These are phyloP conservation scores for Campoletis sonorensis DNA, from an alignment of 1,140 invertebrate genomes.

Conservation along the genomic window DNA sequence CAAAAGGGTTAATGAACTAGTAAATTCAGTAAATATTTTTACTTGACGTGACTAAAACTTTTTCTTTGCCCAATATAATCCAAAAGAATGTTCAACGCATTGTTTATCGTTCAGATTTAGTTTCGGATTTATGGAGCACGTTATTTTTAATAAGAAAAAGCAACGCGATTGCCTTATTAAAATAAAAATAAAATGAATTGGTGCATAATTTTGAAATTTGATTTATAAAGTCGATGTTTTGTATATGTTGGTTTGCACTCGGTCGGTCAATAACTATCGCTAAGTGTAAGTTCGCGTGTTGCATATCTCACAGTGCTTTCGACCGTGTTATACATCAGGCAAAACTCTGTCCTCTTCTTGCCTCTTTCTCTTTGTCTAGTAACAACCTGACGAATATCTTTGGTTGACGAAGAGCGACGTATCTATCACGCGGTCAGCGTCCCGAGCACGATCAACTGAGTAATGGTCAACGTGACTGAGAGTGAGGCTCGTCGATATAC, in stretches of 20 bases:
- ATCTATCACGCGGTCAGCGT: conserved; percentile 35
- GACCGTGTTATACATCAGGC: neutral
- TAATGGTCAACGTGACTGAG: neutral
- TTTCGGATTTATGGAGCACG: no score
- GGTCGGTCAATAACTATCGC: neutral
- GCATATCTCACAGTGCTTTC: neutral
- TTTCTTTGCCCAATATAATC: no score
- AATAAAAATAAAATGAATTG: neutral
- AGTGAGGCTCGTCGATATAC: conserved; percentile 6
- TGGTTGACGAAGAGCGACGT: conserved; percentile 42
- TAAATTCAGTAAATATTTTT: no score
- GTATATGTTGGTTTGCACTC: neutral
- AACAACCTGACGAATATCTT: conserved; percentile 29
- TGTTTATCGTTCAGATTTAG: no score
- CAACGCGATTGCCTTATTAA: no score
- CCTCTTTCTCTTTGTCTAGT: neutral
- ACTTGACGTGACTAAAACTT: no score
- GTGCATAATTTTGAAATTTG: no score
- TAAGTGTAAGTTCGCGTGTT: conserved; percentile 21
- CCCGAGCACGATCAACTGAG: conserved; percentile 9
- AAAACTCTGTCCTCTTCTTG: neutral
- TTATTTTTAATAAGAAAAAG: no score
- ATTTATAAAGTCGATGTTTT: neutral
- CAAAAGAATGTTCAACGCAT: no score
- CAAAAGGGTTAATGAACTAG: no score